A percentile compares a stretch with the other conserved stretches of the same genome.
phyloP scores from a whole-genome alignment of 2,797 vertebrate species.

The Emydoidea blandingii region DNA sequence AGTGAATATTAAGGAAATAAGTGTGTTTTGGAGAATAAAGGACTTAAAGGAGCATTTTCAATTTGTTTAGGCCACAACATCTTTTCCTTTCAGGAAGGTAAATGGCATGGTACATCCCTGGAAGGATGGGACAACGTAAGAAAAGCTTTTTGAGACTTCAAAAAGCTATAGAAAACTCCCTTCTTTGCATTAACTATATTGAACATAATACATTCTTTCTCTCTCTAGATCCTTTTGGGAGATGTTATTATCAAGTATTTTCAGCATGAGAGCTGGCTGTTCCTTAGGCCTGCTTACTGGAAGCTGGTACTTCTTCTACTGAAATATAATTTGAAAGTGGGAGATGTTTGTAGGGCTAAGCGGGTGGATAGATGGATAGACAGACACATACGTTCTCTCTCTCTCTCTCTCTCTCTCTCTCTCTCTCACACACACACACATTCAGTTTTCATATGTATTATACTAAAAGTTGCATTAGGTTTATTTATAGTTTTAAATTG shows the following conservation, averaged over 20 bases:
- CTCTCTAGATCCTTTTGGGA: not conserved
- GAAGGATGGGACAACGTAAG: not conserved
- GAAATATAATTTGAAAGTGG: not conserved
- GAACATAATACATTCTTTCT: not conserved
- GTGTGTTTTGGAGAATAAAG: not conserved
- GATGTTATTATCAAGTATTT: not conserved
- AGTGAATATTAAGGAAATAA: not conserved
- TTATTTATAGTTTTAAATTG: not conserved
- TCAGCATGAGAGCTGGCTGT: not conserved
- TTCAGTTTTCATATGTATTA: not conserved
- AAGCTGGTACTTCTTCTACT: not conserved
- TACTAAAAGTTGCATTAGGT: not conserved
- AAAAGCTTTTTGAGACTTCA: not conserved
- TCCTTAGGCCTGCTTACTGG: not conserved
- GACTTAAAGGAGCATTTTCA: not conserved
- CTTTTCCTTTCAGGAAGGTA: not conserved
- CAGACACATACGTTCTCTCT: not conserved
- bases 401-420: no score
- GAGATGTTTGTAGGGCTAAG: not conserved
- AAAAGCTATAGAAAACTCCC: not conserved
- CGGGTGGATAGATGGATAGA: not conserved
- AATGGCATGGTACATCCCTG: not conserved
- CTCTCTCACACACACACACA: not conserved
- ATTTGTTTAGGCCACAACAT: not conserved
- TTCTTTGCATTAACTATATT: not conserved